phyloP scores from a whole-genome alignment of 2,888 invertebrate species.

The Dorcus parallelipipedus region DNA sequence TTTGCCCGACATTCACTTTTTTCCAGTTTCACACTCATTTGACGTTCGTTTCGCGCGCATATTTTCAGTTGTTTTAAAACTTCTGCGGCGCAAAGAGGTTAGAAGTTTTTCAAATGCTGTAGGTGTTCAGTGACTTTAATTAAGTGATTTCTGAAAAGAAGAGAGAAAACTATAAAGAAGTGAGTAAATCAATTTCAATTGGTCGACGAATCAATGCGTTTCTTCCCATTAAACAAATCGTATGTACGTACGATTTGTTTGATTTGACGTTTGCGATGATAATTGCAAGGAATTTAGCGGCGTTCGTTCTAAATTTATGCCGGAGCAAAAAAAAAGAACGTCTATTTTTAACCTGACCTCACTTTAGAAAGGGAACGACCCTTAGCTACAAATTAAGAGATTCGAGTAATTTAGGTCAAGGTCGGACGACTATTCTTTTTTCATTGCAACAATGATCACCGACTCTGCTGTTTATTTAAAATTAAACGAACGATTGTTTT shows the following conservation, averaged over 20 bases:
- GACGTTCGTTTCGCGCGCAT: not conserved
- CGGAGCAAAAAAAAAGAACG: not conserved
- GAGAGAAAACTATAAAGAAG: too few species aligned
- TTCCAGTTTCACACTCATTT: not conserved
- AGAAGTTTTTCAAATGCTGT: not conserved
- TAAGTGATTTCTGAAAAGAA: too few species aligned
- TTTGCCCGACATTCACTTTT: constrained; percentile 10
- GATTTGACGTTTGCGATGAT: not conserved
- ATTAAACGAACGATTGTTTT: not conserved
- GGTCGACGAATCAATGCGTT: too few species aligned
- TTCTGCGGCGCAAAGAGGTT: constrained; percentile 8
- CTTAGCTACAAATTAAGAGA: constrained; percentile 3
- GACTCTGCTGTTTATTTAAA: not conserved
- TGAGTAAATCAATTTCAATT: not conserved
- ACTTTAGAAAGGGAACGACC: constrained; percentile 15
- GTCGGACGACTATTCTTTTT: not conserved
- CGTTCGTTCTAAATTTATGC: not conserved
- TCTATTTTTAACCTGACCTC: constrained; percentile 9
- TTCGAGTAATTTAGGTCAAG: constrained; percentile 12
- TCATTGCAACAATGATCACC: not conserved
- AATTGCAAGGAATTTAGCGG: too few species aligned
- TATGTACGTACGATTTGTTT: not conserved
- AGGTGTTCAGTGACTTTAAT: not conserved
- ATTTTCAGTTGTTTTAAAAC: constrained; percentile 8
- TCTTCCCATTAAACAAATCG: too few species aligned